These are phyloP conservation scores for Zoanthus solanderi DNA, from an alignment of 92 coral and sea anemone genomes.

Conservation along the genomic window DNA sequence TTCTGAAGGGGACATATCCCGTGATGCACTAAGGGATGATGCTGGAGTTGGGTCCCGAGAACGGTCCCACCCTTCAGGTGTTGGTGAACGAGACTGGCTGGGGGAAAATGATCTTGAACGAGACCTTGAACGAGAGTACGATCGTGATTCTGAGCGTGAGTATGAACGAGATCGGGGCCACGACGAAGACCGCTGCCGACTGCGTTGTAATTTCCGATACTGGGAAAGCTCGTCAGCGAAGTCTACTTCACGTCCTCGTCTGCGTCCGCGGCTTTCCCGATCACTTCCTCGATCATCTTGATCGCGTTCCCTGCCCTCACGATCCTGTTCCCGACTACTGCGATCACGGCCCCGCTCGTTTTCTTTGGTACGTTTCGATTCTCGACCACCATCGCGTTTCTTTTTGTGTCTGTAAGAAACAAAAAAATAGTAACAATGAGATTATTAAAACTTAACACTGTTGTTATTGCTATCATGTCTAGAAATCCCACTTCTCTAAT, in stretches of 20 bases:
- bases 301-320: constrained; percentile 1
- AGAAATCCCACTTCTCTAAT: too few species aligned
- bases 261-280: constrained; percentile 46
- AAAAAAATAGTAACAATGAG: neutral
- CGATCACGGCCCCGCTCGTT: too few species aligned
- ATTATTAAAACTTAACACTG: neutral
- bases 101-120: constrained; percentile 85
- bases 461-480: neutral
- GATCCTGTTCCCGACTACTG: constrained; percentile 15
- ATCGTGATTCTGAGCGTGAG: constrained; percentile 81
- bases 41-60: constrained; percentile 88
- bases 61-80: constrained; percentile 98
- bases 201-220: constrained; percentile 81
- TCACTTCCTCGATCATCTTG: constrained; percentile 34
- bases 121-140: constrained; percentile 71
- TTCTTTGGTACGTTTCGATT: too few species aligned
- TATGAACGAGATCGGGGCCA: constrained; percentile 78
- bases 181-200: constrained; percentile 74
- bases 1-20: neutral
- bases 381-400: constrained; percentile 20
- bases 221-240: constrained; percentile 88
- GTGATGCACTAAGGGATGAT: constrained; percentile 66
- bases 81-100: constrained; percentile 86
- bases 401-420: constrained; percentile 1
- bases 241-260: constrained; percentile 53